These are phyloP conservation scores for Sapajus apella DNA, from an alignment of 2,113 vertebrate species.

Conservation along the genomic window DNA sequence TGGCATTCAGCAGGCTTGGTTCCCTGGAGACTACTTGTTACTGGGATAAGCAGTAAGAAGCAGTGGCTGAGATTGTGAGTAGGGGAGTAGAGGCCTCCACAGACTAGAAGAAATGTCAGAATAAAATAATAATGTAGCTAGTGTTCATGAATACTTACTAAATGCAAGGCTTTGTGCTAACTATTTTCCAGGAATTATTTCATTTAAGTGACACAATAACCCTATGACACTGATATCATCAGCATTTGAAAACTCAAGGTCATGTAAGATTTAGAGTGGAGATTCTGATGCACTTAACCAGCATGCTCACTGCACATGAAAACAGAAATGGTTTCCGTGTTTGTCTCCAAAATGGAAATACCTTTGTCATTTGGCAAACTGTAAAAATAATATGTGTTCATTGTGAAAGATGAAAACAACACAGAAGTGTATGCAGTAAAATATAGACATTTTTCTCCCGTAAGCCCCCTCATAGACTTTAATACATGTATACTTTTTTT, in stretches of 20 bases:
- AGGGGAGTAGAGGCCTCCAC: neutral
- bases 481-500: neutral
- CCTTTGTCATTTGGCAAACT: conserved; percentile 10
- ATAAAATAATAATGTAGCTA: neutral
- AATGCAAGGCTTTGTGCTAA: neutral
- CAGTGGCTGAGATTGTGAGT: neutral
- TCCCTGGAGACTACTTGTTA: neutral
- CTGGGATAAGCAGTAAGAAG: neutral
- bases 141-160: neutral
- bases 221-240: neutral
- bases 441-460: neutral
- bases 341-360: neutral
- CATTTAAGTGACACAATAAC: neutral
- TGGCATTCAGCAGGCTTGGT: neutral
- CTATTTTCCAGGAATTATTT: conserved; percentile 15
- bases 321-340: neutral
- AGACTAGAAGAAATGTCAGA: neutral
- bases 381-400: neutral
- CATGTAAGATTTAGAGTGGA: neutral
- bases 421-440: neutral
- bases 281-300: neutral
- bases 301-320: neutral
- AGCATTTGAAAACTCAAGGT: neutral
- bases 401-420: neutral
- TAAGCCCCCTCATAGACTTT: neutral